Evolutionary conservation across 2,888 invertebrate species (phyloP).

Genomic region (Melinaea menophilus): DNA sequence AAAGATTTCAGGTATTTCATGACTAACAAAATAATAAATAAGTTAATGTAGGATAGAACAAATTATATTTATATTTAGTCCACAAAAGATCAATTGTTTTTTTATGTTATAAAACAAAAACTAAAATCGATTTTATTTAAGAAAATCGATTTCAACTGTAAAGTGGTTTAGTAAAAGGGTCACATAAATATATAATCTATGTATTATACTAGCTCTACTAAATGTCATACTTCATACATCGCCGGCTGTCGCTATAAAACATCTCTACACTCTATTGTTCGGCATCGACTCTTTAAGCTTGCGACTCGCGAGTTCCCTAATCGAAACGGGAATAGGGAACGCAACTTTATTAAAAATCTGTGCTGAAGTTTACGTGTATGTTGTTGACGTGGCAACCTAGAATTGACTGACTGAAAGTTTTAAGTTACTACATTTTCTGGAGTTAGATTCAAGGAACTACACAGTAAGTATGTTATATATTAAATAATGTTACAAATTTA

Average conservation of each 20-base stretch:
- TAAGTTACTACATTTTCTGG: not conserved
- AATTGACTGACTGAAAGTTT: conserved; percentile 23
- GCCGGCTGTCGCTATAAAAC: conserved; percentile 21
- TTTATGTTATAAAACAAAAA: too few relatives aligned
- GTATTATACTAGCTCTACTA: not conserved
- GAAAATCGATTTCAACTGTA: too few relatives aligned
- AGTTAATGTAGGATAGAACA: too few relatives aligned
- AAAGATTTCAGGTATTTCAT: too few relatives aligned
- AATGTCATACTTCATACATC: conserved; percentile 34
- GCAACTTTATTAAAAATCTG: conserved; percentile 43
- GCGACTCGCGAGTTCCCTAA: conserved; percentile 21
- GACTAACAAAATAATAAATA: too few relatives aligned
- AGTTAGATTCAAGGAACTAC: conserved; percentile 9
- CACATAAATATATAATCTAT: not conserved
- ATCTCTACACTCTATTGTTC: too few relatives aligned
- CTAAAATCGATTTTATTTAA: too few relatives aligned
- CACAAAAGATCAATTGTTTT: too few relatives aligned
- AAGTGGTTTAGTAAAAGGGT: too few relatives aligned
- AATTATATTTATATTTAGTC: too few relatives aligned
- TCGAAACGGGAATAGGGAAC: conserved; percentile 34
- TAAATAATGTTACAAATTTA: too few relatives aligned
- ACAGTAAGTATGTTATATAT: conserved; percentile 23
- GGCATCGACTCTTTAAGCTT: conserved; percentile 1
- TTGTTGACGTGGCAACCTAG: conserved; percentile 61
- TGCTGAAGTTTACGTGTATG: conserved; percentile 58